Base-by-base conservation (phyloP, 2,888 invertebrate genomes). In the Chydorus sphaericus region DNA sequence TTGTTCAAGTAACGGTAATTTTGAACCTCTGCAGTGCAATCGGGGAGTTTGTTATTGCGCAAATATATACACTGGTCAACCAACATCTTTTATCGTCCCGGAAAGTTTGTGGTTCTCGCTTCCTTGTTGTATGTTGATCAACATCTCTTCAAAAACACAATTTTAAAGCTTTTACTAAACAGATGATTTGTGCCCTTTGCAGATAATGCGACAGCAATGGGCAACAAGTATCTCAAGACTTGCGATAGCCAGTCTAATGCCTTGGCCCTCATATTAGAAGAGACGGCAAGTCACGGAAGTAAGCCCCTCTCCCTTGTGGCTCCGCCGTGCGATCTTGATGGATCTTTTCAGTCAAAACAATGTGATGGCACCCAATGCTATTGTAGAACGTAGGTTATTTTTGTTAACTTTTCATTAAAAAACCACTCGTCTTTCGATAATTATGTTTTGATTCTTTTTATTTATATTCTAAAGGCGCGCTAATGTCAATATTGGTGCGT, bases 1-100 rank as follows among this genome's bases (percentile, higher is more conserved):
- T 65, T 83, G 83, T 65, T 74, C 77, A 50, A 62, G 70, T 37
- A 70, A 73, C 62, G 83, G 83, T 20, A 81, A 82, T 69, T 83
- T 77, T 66, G 82, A 83, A 64, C 69, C 72, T 23, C 66, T 83
- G 29, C 83, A 83, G 65, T 83, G 83, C 64, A 78, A 80, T 66
- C 71, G 74, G 56, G 80, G 77, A 2, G 65, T 80, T 60, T 83
- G 83, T 65, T 83, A 82, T 82, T 83, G 83, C 66, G 80, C 75
- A 2, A 74, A 80, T 33, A 70, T 74, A 1, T 71, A 65, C 64
- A 81, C 78, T 53, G 83, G 83, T 18, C 73, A 77, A 61, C 73
- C 80, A 2, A 69, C 68, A 1, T 63, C 66, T 31, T 69, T 65
- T 37, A 75, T 78, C 1, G 74, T 82, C 6, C 77, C 76, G 1